Base-by-base conservation (phyloP, 2,113 vertebrate genomes). In the Suncus etruscus region DNA sequence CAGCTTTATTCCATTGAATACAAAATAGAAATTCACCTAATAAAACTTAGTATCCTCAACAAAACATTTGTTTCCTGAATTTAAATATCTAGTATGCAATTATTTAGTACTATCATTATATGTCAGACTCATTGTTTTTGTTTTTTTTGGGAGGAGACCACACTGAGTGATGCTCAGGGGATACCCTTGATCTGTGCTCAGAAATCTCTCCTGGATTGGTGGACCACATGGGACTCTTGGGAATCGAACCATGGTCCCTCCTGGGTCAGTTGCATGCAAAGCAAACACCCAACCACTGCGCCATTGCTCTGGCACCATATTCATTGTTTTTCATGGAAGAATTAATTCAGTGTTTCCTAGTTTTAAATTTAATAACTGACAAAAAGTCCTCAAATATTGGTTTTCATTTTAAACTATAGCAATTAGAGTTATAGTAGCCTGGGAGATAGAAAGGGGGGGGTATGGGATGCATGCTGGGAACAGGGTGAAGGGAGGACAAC, bases 51-150 rank as follows among this genome's bases (percentile, higher is more conserved):
- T 8, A 12, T 5, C 25, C 63, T 8, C 29, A 72, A 63, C 20
- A 87, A 87, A 89, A 68, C 16, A 70, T 69, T 54, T 16, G 63
- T 86, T 5, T 14, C 2, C 7, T 74, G 25, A 69, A 70, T 24
- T 91, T 12, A 92, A 84, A 78, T 91, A 70, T 48, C 24, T 8
- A 63, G 14, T 11, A 25, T 45, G 1, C 8, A 83, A 45, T 83
- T 78, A 84, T 29, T 87, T 78, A 65, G 39, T 69, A 65, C n/a
- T 29, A 78, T 76, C 89, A 29, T 83, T 80, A 93, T 92, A 80
- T 73, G 69, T 39, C 39, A 39, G 39, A 65, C 1, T 66, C 39
- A 61, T n/a, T 16, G 22, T 45, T 15, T 76, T 7, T 61, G 3
- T 39, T 39, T 39, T 82, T 39, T 39, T 39, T 39, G 39, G 39